A percentile compares a stretch with the other conserved stretches of the same genome.
phyloP scores from a whole-genome alignment of 2,797 vertebrate species.

The Melanotaenia trifasciata region DNA sequence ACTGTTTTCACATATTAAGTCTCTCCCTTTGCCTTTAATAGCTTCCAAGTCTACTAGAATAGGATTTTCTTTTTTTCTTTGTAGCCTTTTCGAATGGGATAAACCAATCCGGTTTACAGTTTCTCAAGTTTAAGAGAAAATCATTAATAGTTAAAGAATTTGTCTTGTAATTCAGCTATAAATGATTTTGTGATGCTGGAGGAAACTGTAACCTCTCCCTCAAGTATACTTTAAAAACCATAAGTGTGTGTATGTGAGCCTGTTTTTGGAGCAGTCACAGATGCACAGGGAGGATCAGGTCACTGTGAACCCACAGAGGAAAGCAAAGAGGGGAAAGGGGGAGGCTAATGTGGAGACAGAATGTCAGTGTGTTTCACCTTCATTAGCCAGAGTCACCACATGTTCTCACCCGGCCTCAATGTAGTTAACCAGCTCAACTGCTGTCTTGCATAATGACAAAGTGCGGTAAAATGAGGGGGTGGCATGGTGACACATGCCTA shows the following conservation, averaged over 20 bases:
- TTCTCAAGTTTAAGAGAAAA: background rate
- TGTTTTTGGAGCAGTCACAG: conserved; percentile 48
- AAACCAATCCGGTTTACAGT: background rate
- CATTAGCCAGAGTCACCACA: conserved; percentile 71
- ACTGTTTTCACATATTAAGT: background rate
- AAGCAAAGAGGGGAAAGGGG: conserved; percentile 40
- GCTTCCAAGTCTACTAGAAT: background rate
- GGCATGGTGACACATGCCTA: conserved; percentile 41
- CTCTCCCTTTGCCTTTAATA: background rate
- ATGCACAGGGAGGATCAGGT: conserved; percentile 66
- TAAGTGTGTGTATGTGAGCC: background rate
- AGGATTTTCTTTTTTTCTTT: background rate
- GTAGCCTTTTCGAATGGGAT: background rate
- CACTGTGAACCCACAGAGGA: conserved; percentile 58
- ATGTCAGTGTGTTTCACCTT: conserved; percentile 77
- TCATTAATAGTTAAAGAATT: background rate
- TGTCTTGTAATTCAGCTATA: background rate
- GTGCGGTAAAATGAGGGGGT: conserved; percentile 49
- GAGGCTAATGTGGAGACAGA: conserved; percentile 69
- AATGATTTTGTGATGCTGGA: background rate
- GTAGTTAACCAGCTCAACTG: conserved; percentile 66
- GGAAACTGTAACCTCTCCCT: conserved; percentile 14
- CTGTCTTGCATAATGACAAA: conserved; percentile 63
- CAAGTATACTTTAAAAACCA: conserved; percentile 30
- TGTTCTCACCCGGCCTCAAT: conserved; percentile 55